A percentile compares a stretch with the other conserved stretches of the same genome.
These are phyloP conservation scores for Drosophila histrio DNA, from an alignment of 2,888 invertebrate species.

Conservation along the genomic window DNA sequence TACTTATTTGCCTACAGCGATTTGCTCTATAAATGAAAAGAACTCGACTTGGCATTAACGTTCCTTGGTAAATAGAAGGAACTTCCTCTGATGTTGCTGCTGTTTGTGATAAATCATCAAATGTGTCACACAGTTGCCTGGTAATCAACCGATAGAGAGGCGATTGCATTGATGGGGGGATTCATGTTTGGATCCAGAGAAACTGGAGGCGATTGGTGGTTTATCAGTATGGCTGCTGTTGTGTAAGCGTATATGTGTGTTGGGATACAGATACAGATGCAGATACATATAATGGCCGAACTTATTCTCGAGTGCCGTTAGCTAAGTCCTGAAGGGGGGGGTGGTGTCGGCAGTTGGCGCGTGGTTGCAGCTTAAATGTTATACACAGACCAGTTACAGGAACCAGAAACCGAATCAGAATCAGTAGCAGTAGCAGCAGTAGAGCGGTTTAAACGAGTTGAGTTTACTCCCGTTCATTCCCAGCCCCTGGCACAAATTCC, in stretches of 20 bases:
- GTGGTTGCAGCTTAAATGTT: conserved; percentile 82
- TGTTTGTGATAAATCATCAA: conserved; percentile 36
- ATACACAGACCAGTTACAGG: conserved; percentile 60
- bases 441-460: conserved; percentile 24
- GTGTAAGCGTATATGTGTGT: conserved; percentile 5
- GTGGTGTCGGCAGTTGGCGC: conserved; percentile 10
- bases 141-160: conserved; percentile 51
- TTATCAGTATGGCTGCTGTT: conserved; percentile 26
- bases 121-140: conserved; percentile 39
- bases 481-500: conserved; percentile 71
- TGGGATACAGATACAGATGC: conserved; percentile 13
- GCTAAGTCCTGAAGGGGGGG: conserved; percentile 38
- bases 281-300: conserved; percentile 38
- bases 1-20: too few species aligned
- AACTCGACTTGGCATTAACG: too few species aligned
- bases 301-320: conserved; percentile 33
- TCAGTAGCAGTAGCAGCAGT: conserved; percentile 1
- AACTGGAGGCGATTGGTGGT: conserved; percentile 10
- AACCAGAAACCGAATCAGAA: not conserved
- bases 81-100: not conserved
- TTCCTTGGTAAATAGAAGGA: not conserved
- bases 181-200: conserved; percentile 1
- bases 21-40: too few species aligned
- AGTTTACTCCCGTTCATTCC: conserved; percentile 39
- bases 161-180: not conserved